These are phyloP conservation scores for Pyrrhosoma nymphula DNA, from an alignment of 2,888 invertebrate genomes.

Conservation along the genomic window DNA sequence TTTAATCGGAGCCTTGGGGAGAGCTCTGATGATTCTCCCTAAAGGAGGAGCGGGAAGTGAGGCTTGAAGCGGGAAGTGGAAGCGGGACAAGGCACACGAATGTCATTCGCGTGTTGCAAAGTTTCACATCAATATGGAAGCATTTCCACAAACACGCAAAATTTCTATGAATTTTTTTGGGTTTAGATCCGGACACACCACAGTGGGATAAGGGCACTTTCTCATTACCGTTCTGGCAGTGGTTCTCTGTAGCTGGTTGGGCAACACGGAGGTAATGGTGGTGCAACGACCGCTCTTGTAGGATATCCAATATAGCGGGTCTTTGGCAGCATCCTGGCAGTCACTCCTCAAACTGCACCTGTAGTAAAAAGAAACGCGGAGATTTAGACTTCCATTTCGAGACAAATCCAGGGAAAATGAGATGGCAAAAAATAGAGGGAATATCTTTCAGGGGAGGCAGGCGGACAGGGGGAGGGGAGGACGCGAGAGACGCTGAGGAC, in stretches of 20 bases:
- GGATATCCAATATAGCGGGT: conserved; percentile 96
- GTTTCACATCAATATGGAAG: no score
- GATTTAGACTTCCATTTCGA: conserved; percentile 27
- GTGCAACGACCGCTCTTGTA: conserved; percentile 98
- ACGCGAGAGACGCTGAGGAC: not conserved
- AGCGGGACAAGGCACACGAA: no score
- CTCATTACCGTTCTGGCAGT: conserved; percentile 89
- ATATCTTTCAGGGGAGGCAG: not conserved
- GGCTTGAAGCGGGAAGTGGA: no score
- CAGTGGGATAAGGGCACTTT: no score
- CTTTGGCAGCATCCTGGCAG: conserved; percentile 94
- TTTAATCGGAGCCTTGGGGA: no score
- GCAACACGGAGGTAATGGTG: conserved; percentile 94
- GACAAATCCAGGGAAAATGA: not conserved
- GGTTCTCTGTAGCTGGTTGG: conserved; percentile 94
- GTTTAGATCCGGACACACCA: no score
- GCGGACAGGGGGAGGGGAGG: no score
- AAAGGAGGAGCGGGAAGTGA: no score
- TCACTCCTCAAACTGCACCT: conserved; percentile 93
- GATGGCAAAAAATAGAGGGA: not conserved
- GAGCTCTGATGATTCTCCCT: no score
- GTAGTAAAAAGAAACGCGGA: conserved; percentile 70
- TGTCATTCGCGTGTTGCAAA: no score
- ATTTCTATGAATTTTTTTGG: no score
- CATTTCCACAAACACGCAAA: no score